Evolutionary conservation across 2,888 invertebrate genomes (phyloP), one percentile per base, ranked within the genome.

Genomic region (Tubulanus polymorphus): DNA sequence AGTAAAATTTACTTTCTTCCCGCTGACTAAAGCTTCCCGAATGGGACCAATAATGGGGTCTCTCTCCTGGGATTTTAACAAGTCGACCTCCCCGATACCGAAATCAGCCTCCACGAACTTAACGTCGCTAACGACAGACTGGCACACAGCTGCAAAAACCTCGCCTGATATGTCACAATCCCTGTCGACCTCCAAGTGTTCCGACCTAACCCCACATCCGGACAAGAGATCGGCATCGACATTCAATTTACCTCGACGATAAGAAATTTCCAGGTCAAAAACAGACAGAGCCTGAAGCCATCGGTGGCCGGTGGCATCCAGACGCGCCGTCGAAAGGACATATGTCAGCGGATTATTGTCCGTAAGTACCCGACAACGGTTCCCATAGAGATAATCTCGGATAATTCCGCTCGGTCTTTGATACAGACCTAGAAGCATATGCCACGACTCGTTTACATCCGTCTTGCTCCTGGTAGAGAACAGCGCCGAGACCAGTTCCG

Each of bases 251-350:
- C 53, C 59, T 15, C 23, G 27, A 28, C 48, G 26, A 47, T 56
- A 56, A 26, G 6, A 25, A 26, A 56, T 45, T 3, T 1, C 30
- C 15, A 59, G 45, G 23, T 48, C 30, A 29, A 48, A 59, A 23
- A 49, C 37, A 1, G 53, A 15, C 29, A 59, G 37, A 12, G 26
- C 53, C 6, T 53, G 53, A 27, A 56, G 10, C 59, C 56, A 59
- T 10, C 59, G 41, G 15, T 56, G 59, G 18, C 56, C 53, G 5
- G 48, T 54, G 3, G 56, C 56, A 47, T 56, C 53, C 20, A 56
- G 35, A 25, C 54, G 53, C 2, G 56, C 53, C 18, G 56, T 51
- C 1, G 50, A 51, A 2, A 59, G 30, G 5, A 50, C 35, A 32
- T 56, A 59, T 6, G 53, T 59, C 15, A 53, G 47, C 12, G 55